Conservation (phyloP, 1,140 invertebrate species). For the Plutomurus gul region DNA sequence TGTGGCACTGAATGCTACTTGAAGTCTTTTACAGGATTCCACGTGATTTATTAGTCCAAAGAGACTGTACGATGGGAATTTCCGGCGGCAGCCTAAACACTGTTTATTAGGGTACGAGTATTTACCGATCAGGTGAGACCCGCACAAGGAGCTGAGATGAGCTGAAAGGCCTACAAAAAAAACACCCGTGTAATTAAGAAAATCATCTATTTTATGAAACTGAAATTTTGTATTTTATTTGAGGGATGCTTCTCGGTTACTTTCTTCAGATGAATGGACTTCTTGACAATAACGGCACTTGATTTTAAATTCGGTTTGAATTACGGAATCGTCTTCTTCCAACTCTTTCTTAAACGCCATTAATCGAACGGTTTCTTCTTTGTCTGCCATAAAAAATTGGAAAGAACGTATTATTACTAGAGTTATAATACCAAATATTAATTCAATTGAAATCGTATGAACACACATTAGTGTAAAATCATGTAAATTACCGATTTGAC, state of each 20-base stretch:
- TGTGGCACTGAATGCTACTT: background rate
- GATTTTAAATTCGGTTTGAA: background rate
- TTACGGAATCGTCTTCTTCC: background rate
- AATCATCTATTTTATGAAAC: background rate
- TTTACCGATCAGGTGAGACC: background rate
- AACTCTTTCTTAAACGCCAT: background rate
- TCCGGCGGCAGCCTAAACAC: background rate
- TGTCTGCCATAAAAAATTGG: background rate
- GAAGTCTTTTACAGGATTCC: background rate
- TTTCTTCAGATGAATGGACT: background rate
- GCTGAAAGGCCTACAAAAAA: background rate
- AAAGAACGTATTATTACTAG: no score
- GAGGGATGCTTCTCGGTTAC: no score
- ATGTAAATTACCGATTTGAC: conserved; percentile 25
- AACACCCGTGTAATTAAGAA: background rate
- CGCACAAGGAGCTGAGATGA: background rate
- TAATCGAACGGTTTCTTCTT: background rate
- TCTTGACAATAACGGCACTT: background rate
- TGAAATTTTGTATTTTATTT: no score
- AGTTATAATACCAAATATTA: no score
- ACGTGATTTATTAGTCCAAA: conserved; percentile 5
- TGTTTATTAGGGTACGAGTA: background rate
- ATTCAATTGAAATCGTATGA: no score
- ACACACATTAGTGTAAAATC: no score
- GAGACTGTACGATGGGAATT: background rate